A percentile compares a stretch with the other conserved stretches of the same genome.
Conservation (phyloP, 2,888 invertebrate species). For the Sphaeridia pumilis region DNA sequence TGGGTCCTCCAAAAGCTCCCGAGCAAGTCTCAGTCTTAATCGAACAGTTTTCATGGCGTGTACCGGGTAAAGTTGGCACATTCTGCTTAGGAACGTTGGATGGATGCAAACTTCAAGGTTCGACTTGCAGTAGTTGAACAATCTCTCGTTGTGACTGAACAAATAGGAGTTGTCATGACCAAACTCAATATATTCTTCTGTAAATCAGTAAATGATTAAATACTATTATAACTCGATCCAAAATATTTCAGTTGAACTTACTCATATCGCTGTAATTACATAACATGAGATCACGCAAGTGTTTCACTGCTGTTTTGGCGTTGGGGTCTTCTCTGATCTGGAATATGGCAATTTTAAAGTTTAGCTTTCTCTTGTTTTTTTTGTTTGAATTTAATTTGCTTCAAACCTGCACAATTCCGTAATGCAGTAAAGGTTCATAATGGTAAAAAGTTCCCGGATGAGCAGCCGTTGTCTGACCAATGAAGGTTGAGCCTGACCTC, state of each 20-base stretch:
- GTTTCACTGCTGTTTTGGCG: too few species aligned
- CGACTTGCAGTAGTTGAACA: conserved; percentile 66
- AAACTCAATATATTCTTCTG: too few species aligned
- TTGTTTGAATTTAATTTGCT: too few species aligned
- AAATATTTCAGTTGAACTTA: too few species aligned
- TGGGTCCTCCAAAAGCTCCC: conserved; percentile 57
- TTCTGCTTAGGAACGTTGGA: conserved; percentile 57
- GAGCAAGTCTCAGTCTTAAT: conserved; percentile 58
- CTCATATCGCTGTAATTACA: too few species aligned
- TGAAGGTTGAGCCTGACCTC: conserved; percentile 81
- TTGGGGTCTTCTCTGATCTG: too few species aligned
- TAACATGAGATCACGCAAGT: too few species aligned
- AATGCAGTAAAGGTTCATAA: conserved; percentile 75
- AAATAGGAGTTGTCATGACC: conserved; percentile 59
- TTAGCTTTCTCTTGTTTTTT: too few species aligned
- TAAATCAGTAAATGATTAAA: too few species aligned
- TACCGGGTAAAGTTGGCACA: conserved; percentile 74
- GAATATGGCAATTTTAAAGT: too few species aligned
- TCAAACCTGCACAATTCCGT: conserved; percentile 62
- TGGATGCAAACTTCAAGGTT: conserved; percentile 57
- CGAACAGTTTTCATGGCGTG: conserved; percentile 81
- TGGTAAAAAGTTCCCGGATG: conserved; percentile 80
- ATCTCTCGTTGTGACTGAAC: conserved; percentile 69
- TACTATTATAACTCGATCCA: too few species aligned
- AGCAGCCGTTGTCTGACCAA: conserved; percentile 71